Base-by-base conservation (phyloP, 92 coral and sea anemone species). In the Ricordea florida region DNA sequence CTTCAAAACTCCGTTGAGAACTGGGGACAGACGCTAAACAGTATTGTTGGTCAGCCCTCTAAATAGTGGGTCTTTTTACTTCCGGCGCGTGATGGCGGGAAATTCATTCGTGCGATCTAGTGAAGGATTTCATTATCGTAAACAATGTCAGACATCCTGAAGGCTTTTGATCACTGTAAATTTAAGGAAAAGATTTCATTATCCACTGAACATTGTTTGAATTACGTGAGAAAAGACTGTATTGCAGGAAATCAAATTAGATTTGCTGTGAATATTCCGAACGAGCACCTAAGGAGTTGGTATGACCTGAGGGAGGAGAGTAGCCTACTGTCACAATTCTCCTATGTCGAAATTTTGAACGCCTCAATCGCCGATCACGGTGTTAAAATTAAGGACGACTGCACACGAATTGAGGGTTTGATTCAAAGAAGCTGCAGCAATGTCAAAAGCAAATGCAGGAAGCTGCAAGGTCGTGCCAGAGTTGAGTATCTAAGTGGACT, bases 371-470 rank as follows among this genome's bases (percentile, higher is more conserved):
- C 35, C 27, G 57, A 56, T 6, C 9, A 64, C 23, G 38, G 74
- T 33, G 62, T 63, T 21, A 44, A 76, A 46, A 76, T 76, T 18
- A 62, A 51, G 49, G 53, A 33, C 10, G 83, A 76, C 64, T 76
- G 65, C 31, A 46, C 37, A 51, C 10, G 85, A 78, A 66, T 78
- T 29, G 47, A 78, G 36, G 59, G 85, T 30, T 15, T 17, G 28
- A 23, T 78, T 1, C 58, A 69, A 15, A 78, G 60, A 57, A 37
- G 40, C 48, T 78, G 78, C 45, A 62, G 85, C 2, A 38, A 67
- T 17, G 26, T 78, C 9, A 78, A 78, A 22, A 67, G 60, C 85
- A 56, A 67, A 43, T 34, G 43, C 50, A 38, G 68, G 38, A 18
- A 37, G 40, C 68, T 78, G 35, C 23, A 50, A 16, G 83, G 83